Base-by-base conservation (phyloP, 2,888 invertebrate species). In the Pandemis heparana region DNA sequence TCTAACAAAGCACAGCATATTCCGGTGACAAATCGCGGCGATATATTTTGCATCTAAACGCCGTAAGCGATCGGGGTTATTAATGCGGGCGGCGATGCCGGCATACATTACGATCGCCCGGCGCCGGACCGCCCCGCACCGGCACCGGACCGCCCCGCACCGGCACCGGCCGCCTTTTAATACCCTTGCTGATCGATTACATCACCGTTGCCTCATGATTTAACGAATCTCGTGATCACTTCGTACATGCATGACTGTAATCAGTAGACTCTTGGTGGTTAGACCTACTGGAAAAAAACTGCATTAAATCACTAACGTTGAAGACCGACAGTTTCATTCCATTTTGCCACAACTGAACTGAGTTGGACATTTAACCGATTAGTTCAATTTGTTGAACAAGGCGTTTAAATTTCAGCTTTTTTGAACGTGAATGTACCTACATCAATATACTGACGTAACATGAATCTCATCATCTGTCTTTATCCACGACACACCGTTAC, bases 21-120 rank as follows among this genome's bases (percentile, higher is more conserved):
- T 51, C 12, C 48, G 51, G 46, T 65, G 65, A 65, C 65, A 51
- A 65, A 65, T 65, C 65, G 65, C 51, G 10, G 65, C 65, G 65
- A 65, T 65, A 51, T 65, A 38, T 51, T 65, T 48, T 16, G 51
- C 48, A 51, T 65, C 65, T 65, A 65, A 65, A 48, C 65, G 64
- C 46, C 46, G 43, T 39, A 32, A 32, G 51, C 65, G 51, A 65
- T 51, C 62, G 2, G 39, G 48, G 65, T 65, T 65, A 65, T 65
- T 65, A 65, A 65, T 65, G 51, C 38, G n/a, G 38, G 10, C 48
- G n/a, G 65, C n/a, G 32, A 38, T 38, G 65, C 51, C n/a, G 65
- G 65, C 48, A 65, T 65, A 65, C 48, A 65, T 65, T 65, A 65
- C 48, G 65, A 38, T 48, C 65, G 62, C 12, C 43, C 6, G 2